phyloP scores from a whole-genome alignment of 2,113 vertebrate species.

The Typhlomys cinereus region DNA sequence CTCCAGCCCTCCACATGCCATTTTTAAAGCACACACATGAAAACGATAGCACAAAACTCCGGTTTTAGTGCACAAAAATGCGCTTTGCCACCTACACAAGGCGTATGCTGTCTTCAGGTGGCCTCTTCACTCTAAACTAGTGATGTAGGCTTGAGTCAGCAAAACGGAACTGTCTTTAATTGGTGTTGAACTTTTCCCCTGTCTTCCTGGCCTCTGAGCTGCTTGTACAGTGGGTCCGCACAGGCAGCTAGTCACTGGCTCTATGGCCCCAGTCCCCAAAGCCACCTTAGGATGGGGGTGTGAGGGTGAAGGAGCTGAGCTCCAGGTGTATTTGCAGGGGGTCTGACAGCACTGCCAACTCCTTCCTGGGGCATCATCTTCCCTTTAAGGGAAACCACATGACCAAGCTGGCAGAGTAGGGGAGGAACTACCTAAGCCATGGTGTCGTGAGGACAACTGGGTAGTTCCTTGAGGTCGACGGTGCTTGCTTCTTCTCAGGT shows the following conservation, averaged over 20 bases:
- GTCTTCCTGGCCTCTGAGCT: background rate
- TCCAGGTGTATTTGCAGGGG: background rate
- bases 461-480: background rate
- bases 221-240: background rate
- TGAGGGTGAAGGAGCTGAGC: background rate
- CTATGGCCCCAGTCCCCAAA: background rate
- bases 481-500: background rate
- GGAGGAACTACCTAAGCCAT: background rate
- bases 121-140: background rate
- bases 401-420: background rate
- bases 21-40: background rate
- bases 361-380: background rate
- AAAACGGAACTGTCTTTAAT: background rate
- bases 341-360: background rate
- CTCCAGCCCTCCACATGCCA: too few relatives aligned
- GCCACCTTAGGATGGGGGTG: background rate
- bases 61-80: background rate
- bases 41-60: background rate
- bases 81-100: background rate
- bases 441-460: background rate
- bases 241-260: background rate
- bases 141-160: background rate
- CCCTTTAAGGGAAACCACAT: background rate
- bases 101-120: background rate
- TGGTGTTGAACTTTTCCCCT: background rate